These are phyloP conservation scores for Trissoscelio sp. DNA, from an alignment of 2,888 invertebrate species.

Conservation along the genomic window DNA sequence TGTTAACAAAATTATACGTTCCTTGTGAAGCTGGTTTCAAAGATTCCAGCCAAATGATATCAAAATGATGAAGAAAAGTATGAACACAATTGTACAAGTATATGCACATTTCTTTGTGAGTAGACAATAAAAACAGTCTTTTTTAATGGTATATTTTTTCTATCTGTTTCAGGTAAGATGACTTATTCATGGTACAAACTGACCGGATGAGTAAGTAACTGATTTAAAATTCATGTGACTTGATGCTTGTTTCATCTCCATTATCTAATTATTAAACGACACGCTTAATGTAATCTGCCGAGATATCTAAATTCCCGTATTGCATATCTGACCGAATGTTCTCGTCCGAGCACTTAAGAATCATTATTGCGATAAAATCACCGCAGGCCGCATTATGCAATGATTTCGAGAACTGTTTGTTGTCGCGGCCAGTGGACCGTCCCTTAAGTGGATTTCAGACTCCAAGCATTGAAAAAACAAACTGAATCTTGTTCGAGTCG, in stretches of 20 bases:
- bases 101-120: neutral
- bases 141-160: slow-evolving; percentile 19
- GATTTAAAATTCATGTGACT: slow-evolving; percentile 39
- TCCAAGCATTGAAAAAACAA: slow-evolving; percentile 81
- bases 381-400: slow-evolving; percentile 68
- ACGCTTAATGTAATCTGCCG: slow-evolving; percentile 38
- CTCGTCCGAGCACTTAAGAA: slow-evolving; percentile 66
- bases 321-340: slow-evolving; percentile 43
- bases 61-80: slow-evolving; percentile 48
- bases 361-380: slow-evolving; percentile 71
- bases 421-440: slow-evolving; percentile 77
- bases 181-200: slow-evolving; percentile 18
- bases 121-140: neutral
- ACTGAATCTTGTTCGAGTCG: slow-evolving; percentile 75
- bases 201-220: slow-evolving; percentile 46
- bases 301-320: slow-evolving; percentile 56
- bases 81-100: neutral
- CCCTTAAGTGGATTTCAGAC: slow-evolving; percentile 78
- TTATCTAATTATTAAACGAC: slow-evolving; percentile 50
- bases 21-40: slow-evolving; percentile 37
- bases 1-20: slow-evolving; percentile 59
- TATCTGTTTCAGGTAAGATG: slow-evolving; percentile 62
- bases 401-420: slow-evolving; percentile 76
- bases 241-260: slow-evolving; percentile 26
- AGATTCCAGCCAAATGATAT: slow-evolving; percentile 21